phyloP scores from a whole-genome alignment of 2,797 vertebrate genomes.

The Rhinogobio ventralis region DNA sequence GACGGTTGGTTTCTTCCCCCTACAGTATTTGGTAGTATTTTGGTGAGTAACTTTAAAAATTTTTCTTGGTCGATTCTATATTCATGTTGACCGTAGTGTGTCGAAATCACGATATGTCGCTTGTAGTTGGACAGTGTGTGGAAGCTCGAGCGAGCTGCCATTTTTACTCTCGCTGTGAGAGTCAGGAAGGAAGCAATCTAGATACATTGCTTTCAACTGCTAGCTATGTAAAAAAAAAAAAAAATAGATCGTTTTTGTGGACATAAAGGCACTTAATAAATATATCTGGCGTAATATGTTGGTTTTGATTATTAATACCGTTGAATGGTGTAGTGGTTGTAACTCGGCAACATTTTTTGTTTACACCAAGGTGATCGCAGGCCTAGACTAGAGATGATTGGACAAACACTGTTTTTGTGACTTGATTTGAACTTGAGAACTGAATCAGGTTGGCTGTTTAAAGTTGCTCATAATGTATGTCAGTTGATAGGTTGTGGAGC shows the following conservation, averaged over 20 bases:
- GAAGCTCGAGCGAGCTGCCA: neutral
- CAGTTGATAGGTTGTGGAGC: neutral
- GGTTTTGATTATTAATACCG: neutral
- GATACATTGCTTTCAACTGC: neutral
- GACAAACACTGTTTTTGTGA: neutral
- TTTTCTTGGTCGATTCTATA: neutral
- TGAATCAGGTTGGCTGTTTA: neutral
- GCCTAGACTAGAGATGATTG: neutral
- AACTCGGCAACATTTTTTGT: conserved; percentile 7
- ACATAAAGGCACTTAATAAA: neutral
- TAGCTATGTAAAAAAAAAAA: neutral
- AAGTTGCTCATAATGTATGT: too few species aligned
- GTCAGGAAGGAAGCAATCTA: neutral
- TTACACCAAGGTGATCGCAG: neutral
- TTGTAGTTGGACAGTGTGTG: neutral
- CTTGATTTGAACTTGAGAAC: neutral
- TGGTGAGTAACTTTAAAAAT: conserved; percentile 24
- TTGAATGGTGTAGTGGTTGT: neutral
- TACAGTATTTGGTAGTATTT: conserved; percentile 2
- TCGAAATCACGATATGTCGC: neutral
- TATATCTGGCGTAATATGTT: neutral
- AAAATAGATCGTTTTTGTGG: neutral
- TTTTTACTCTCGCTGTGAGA: neutral
- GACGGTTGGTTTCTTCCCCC: neutral
- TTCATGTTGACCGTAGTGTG: neutral